Base-by-base conservation (phyloP, 2,888 invertebrate species). In the Myathropa florea region DNA sequence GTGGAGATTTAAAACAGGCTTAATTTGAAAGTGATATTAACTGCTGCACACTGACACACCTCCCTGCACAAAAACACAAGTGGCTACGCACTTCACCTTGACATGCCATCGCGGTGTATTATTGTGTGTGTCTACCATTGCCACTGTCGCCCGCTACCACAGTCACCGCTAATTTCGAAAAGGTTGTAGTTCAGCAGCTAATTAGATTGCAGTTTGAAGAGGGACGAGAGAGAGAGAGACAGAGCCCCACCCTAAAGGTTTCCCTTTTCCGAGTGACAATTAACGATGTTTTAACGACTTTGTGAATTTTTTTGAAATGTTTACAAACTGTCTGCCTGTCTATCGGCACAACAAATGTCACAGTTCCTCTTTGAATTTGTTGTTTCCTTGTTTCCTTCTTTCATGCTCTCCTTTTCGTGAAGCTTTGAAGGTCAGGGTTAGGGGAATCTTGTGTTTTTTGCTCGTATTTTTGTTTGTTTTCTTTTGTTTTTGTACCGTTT, bases 11-110 rank as follows among this genome's bases (percentile, higher is more conserved):
- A 30, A 81, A 81, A 85, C 84, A 72, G 63, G 84, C 77, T 81
- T 63, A 33, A 81, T 84, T 77, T 81, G 81, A 85, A 85, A 85
- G 81, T 63, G 61, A 64, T 80, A 75, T 76, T 14, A 39, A 39
- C 39, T 23, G n/a, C 46, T 28, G 21, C 53, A 10, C n/a, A 18
- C 61, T 81, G 84, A 85, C 84, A 85, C 84, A 85, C 84, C 84
- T 85, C 59, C 71, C 60, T n/a, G 46, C 10, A 18, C 24, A 72
- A 68, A 76, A 68, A 70, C 59, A 70, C 14, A 6, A 24, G 36
- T 65, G 57, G 53, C n/a, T 76, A 84, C 71, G 80, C 71, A 80
- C 76, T 67, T 76, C 57, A 80, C 75, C 75, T 75, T 80, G 76
- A 70, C 55, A 84, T 72, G 76, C 65, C 79, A 71, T 55, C 33